Conservation (phyloP, 2,888 invertebrate genomes). For the Taphrorychus bicolor region DNA sequence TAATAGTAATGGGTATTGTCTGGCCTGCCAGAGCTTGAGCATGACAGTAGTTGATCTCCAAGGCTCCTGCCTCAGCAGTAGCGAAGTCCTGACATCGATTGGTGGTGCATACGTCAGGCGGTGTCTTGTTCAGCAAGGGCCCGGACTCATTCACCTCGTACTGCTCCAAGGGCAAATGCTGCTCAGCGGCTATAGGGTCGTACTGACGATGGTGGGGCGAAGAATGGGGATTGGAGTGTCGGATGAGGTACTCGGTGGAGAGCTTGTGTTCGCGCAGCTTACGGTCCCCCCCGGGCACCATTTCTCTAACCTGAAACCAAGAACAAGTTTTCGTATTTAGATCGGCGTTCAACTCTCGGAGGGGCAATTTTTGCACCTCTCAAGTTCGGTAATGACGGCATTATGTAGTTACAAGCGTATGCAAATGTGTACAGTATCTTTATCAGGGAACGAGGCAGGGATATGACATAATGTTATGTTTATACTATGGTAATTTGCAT, state of each 20-base stretch:
- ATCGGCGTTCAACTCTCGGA: background rate
- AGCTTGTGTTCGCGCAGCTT: conserved; percentile 65
- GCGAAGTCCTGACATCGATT: conserved; percentile 56
- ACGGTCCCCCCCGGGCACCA: conserved; percentile 68
- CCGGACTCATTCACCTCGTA: conserved; percentile 58
- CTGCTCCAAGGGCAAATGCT: conserved; percentile 42
- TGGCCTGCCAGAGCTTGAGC: conserved; percentile 56
- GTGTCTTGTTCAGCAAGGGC: conserved; percentile 59
- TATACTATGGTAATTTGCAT: background rate
- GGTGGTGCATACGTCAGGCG: conserved; percentile 61
- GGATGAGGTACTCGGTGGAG: conserved; percentile 60
- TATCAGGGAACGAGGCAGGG: background rate
- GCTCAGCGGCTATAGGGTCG: conserved; percentile 49
- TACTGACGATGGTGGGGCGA: conserved; percentile 47
- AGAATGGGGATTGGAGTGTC: conserved; percentile 47
- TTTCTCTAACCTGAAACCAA: conserved; percentile 63
- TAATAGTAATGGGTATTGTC: conserved; percentile 60
- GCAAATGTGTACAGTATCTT: background rate
- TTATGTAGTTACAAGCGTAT: background rate
- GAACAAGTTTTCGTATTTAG: background rate
- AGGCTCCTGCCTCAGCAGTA: conserved; percentile 34
- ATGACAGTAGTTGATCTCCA: conserved; percentile 31
- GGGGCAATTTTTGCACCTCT: background rate
- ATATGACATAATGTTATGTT: background rate
- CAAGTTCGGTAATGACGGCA: background rate